Conservation (phyloP, 1,140 invertebrate species). For the Drosophila mojavensis region DNA sequence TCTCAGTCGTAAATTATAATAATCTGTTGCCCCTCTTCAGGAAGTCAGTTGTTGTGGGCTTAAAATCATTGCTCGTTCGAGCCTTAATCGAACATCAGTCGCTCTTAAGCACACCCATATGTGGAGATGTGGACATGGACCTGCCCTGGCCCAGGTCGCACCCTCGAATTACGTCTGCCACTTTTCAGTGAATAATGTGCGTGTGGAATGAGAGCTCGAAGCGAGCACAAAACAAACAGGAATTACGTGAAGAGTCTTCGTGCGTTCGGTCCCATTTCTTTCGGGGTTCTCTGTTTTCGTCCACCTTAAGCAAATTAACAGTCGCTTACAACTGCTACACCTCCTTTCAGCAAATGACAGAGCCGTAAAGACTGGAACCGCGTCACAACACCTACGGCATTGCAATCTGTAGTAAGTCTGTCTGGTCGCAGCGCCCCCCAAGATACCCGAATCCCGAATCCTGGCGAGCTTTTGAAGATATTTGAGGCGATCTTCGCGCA, state of each 20-base stretch:
- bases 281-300: neutral
- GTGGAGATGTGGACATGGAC: neutral
- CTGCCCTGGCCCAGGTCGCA: slow-evolving; percentile 60
- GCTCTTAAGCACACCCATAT: slow-evolving; percentile 60
- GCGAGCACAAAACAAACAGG: slow-evolving; percentile 49
- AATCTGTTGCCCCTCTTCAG: neutral
- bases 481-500: slow-evolving; percentile 51
- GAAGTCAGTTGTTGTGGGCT: neutral
- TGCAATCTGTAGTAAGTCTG: slow-evolving; percentile 49
- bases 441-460: slow-evolving; percentile 53
- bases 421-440: slow-evolving; percentile 25
- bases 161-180: slow-evolving; percentile 74
- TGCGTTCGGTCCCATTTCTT: slow-evolving; percentile 10
- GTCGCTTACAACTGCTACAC: slow-evolving; percentile 71
- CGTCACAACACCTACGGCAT: slow-evolving; percentile 68
- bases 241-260: slow-evolving; percentile 29
- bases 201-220: slow-evolving; percentile 20
- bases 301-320: slow-evolving; percentile 69
- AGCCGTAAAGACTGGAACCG: slow-evolving; percentile 33
- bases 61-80: slow-evolving; percentile 25
- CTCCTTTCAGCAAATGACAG: slow-evolving; percentile 79
- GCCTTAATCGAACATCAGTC: slow-evolving; percentile 45
- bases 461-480: slow-evolving; percentile 33
- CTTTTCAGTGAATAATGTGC: slow-evolving; percentile 71
- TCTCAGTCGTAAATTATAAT: too few relatives aligned